Percentiles rank a stretch among this genome's conserved stretches.
phyloP scores from a whole-genome alignment of 2,888 invertebrate genomes.

The Eucera pruinosa region DNA sequence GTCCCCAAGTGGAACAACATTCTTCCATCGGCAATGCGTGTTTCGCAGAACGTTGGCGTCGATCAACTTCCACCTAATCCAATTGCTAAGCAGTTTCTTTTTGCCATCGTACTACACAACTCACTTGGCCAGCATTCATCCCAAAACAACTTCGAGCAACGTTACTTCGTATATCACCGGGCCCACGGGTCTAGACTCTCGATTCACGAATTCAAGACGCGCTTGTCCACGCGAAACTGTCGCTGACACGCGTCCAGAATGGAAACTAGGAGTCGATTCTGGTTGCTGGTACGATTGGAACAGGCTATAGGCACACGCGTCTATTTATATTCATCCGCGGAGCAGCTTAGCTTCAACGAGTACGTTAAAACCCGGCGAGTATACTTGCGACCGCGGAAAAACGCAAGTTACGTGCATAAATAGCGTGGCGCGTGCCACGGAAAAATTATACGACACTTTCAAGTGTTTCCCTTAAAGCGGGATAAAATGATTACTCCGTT shows the following conservation, averaged over 20 bases:
- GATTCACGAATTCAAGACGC: constrained; percentile 21
- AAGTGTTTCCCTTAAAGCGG: constrained; percentile 26
- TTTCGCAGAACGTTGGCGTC: constrained; percentile 32
- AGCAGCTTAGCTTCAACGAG: constrained; percentile 2
- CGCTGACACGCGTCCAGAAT: constrained; percentile 24
- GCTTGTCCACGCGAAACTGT: constrained; percentile 23
- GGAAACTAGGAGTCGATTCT: constrained; percentile 30
- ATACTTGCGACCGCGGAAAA: constrained; percentile 2
- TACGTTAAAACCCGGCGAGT: constrained; percentile 3
- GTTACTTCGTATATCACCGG: too few species aligned
- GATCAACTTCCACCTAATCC: constrained; percentile 25
- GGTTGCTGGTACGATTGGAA: constrained; percentile 1
- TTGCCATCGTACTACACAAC: constrained; percentile 1
- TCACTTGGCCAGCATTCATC: background rate
- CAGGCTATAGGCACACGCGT: background rate
- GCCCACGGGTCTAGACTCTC: background rate
- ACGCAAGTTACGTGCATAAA: constrained; percentile 36
- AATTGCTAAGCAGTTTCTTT: constrained; percentile 25
- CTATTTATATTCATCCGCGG: constrained; percentile 37
- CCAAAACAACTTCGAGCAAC: constrained; percentile 1
- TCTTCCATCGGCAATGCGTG: constrained; percentile 39
- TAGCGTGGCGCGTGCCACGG: constrained; percentile 31
- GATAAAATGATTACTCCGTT: constrained; percentile 40
- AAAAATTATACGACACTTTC: constrained; percentile 29
- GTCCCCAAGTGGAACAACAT: constrained; percentile 21